phyloP scores from a whole-genome alignment of 2,113 vertebrate genomes.

The Octodon degus region DNA sequence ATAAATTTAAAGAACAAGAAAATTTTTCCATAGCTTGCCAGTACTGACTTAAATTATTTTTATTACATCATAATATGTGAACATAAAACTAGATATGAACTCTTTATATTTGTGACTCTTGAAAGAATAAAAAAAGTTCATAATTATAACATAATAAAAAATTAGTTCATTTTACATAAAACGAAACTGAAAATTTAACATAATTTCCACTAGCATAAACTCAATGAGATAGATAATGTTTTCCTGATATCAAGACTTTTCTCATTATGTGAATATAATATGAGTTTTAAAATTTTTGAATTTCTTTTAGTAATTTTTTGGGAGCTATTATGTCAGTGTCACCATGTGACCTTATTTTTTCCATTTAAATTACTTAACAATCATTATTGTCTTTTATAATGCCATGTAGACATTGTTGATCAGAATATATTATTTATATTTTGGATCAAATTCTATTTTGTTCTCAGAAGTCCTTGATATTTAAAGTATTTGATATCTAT shows the following conservation, averaged over 20 bases:
- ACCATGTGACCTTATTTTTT: neutral
- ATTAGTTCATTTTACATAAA: neutral
- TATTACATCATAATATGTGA: slow-evolving; percentile 33
- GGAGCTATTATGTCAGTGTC: neutral
- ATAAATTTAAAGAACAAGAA: slow-evolving; percentile 21
- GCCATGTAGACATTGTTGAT: neutral
- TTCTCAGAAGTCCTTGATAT: slow-evolving; percentile 16
- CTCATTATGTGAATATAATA: neutral
- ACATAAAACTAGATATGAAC: neutral
- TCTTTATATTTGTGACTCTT: neutral
- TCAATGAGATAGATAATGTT: neutral
- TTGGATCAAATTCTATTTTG: slow-evolving; percentile 34
- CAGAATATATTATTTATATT: neutral
- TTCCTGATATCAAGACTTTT: neutral
- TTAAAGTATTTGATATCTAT: neutral
- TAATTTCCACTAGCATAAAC: neutral
- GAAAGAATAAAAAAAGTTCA: neutral
- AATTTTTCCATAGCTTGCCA: neutral
- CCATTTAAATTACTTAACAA: neutral
- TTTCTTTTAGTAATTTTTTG: neutral
- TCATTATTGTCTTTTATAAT: neutral
- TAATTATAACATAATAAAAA: neutral
- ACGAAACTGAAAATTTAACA: slow-evolving; percentile 7
- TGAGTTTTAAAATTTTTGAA: neutral
- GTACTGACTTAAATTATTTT: slow-evolving; percentile 22